Conservation (phyloP, 1,140 invertebrate species). For the Dendroctonus valens region DNA sequence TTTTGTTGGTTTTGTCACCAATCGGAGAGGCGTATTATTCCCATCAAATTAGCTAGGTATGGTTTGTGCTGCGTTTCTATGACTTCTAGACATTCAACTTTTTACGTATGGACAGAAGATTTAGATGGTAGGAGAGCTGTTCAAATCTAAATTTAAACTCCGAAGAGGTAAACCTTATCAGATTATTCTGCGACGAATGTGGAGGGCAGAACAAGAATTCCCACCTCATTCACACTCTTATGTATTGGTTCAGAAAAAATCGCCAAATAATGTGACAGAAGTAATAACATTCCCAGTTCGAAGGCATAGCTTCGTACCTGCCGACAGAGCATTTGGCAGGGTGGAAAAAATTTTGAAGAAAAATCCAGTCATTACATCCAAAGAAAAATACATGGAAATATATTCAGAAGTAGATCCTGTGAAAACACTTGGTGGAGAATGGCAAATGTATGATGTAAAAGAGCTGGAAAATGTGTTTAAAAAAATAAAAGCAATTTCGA, state of each 20-base stretch:
- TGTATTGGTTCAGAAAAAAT: constrained; percentile 36
- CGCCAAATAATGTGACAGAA: constrained; percentile 29
- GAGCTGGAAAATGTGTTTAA: constrained; percentile 30
- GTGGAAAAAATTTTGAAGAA: no score
- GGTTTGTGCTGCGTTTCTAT: constrained; percentile 20
- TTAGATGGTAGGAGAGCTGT: neutral
- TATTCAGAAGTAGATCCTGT: constrained; percentile 29
- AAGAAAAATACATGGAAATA: constrained; percentile 27
- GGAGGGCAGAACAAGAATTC: constrained; percentile 41
- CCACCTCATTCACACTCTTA: constrained; percentile 33
- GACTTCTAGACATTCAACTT: constrained; percentile 15
- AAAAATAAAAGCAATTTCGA: constrained; percentile 31
- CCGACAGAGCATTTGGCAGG: constrained; percentile 43
- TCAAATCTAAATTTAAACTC: neutral
- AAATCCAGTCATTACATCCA: constrained; percentile 31
- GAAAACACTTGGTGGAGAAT: constrained; percentile 32
- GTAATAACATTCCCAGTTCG: constrained; percentile 40
- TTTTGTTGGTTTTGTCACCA: no score
- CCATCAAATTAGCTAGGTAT: constrained; percentile 22
- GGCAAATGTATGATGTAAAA: constrained; percentile 36
- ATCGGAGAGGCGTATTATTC: constrained; percentile 37
- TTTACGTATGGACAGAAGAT: constrained; percentile 2
- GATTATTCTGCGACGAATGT: constrained; percentile 42
- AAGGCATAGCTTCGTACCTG: constrained; percentile 43
- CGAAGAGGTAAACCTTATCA: constrained; percentile 9